Evolutionary conservation across 2,888 invertebrate genomes (phyloP), one percentile per base, ranked within the genome.

Genomic region (Camptogramma bilineatum): DNA sequence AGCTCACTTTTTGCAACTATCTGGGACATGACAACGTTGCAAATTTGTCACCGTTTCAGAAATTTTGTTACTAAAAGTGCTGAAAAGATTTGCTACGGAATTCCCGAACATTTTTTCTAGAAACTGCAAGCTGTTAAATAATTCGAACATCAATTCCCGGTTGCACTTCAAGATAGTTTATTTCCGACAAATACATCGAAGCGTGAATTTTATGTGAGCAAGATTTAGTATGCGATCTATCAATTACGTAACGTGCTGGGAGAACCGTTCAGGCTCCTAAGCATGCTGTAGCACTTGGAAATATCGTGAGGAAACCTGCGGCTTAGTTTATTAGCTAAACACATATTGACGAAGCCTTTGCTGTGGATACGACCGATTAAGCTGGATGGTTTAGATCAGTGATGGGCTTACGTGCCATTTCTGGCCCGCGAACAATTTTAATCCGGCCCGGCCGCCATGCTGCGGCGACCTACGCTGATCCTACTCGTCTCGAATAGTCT

Each of bases 151-250:
- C 69, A 72, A 73, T 67, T 73, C 66, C 59, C 64, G 13, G 62
- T 39, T 62, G 66, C 58, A 65, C 54, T 67, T 72, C 67, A 56
- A 69, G 62, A 55, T 50, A 64, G 67, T 69, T 72, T 68, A 62
- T 70, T 64, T 62, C 50, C 53, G 28, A 54, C 58, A 59, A 62
- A 67, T 63, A 60, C 55, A 65, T 67, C 28, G 63, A 54, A 56
- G 58, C 52, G 66, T 52, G 66, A 63, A 65, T 70, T 70, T 66
- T 64, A 71, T 57, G 66, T 65, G 64, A 59, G 69, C 52, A 65
- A 69, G 71, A 67, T 67, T 69, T 67, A 62, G 60, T 61, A 62
- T 46, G 42, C 62, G 61, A 71, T 69, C 71, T 58, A 71, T 71
- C 71, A 69, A 71, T 71, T 65, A 69, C 65, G 53, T 62, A 54